These are phyloP conservation scores for Hofmannophila pseudospretella DNA, from an alignment of 2,888 invertebrate genomes.

Conservation along the genomic window DNA sequence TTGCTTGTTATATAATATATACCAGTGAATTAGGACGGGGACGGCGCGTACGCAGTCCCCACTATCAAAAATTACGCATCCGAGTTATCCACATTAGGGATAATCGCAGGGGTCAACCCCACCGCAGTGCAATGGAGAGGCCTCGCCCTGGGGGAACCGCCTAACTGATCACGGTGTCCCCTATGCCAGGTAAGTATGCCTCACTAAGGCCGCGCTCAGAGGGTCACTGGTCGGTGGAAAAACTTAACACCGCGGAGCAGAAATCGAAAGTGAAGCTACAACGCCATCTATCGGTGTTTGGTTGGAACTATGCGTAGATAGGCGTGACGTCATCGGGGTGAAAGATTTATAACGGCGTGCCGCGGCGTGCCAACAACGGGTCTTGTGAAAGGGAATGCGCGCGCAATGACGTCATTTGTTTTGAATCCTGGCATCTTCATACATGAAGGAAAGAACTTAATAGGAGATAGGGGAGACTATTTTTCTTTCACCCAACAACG, in stretches of 20 bases:
- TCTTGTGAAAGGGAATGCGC: no score
- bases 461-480: no score
- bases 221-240: neutral
- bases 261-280: neutral
- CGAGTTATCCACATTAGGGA: conserved; percentile 14
- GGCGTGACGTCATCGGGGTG: no score
- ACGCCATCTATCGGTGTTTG: neutral
- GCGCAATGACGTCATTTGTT: no score
- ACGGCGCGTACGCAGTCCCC: conserved; percentile 13
- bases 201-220: neutral
- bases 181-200: conserved; percentile 7
- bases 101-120: conserved; percentile 10
- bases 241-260: neutral
- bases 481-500: no score
- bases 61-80: conserved; percentile 13
- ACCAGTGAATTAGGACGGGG: neutral
- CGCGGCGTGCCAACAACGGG: no score
- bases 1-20: no score
- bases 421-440: no score
- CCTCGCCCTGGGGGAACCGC: conserved; percentile 12
- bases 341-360: no score
- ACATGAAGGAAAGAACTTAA: no score
- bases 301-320: no score
- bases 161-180: conserved; percentile 10
- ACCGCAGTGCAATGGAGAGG: conserved; percentile 10